Evolutionary conservation across 2,113 vertebrate species (phyloP), one percentile per base, ranked within the genome.

Genomic region (Nothoprocta perdicaria): DNA sequence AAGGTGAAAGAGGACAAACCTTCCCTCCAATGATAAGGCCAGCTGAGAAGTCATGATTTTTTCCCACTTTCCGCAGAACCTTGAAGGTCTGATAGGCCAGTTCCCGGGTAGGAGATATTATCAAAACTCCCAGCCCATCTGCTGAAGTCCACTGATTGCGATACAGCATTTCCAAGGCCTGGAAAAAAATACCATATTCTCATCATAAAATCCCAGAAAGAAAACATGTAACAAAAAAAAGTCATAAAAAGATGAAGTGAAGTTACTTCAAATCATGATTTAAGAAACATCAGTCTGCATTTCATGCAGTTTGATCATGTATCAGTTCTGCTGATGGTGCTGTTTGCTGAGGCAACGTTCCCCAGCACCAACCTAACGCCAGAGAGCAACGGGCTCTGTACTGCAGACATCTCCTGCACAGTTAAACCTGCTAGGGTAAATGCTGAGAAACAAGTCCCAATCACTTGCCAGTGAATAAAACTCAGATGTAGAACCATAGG

Each of bases 11-110:
- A 81, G 17, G 14, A 89, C 95, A 60, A 53, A 99, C 98, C 97
- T 99, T 99, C 33, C 99, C 99, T 50, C 99, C 99, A 89, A 99
- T 99, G 89, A 99, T 90, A 58, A 99, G 99, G 29, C 99, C 99
- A 27, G 99, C 99, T 18, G 99, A 99, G 94, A 99, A 99, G 16
- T 99, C 99, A 27, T 99, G 99, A 88, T 99, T 99, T 95, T 98
- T 98, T 16, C 99, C 99, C 43, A 99, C 98, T 97, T 98, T 99
- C 46, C 98, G 98, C 55, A 99, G 97, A 66, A 99, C 98, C 80
- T 98, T 98, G 92, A 99, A 99, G 23, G 99, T 99, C 91, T 99
- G 99, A 95, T 99, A 99, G 0, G 99, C 99, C 62, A 99, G 97
- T 84, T 99, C 99, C 96, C 99, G 96, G 2, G 99, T 99, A 41